Conservation (phyloP, 2,797 vertebrate genomes). For the Fratercula arctica region DNA sequence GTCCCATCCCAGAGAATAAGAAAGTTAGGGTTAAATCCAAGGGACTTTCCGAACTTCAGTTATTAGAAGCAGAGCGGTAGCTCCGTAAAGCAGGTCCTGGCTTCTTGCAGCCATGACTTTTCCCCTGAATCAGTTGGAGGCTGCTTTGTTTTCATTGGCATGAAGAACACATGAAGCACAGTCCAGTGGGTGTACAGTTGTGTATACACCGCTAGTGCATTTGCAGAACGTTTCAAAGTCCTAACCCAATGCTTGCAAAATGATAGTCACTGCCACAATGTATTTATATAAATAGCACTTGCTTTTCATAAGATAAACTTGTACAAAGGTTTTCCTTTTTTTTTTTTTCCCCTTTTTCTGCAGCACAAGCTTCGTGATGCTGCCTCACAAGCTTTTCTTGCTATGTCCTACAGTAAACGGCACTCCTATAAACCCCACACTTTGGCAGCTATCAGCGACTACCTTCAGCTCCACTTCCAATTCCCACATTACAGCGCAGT, state of each 20-base stretch:
- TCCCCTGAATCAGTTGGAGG: conserved; percentile 52
- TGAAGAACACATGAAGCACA: conserved; percentile 61
- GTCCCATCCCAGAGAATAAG: background rate
- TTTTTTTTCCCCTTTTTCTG: background rate
- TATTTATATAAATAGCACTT: conserved; percentile 49
- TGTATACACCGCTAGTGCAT: conserved; percentile 34
- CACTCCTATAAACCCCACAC: background rate
- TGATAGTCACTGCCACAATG: conserved; percentile 44
- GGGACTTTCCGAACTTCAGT: conserved; percentile 13
- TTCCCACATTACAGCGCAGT: background rate
- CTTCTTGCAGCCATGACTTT: conserved; percentile 52
- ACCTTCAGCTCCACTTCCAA: background rate
- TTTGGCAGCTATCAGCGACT: background rate
- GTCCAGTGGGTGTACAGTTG: conserved; percentile 40
- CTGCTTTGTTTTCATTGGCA: conserved; percentile 66
- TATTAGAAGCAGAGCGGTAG: conserved; percentile 55
- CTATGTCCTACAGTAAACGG: background rate
- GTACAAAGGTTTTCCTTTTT: background rate
- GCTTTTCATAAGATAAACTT: conserved; percentile 47
- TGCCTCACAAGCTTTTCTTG: background rate
- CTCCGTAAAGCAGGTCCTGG: conserved; percentile 37
- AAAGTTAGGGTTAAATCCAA: conserved; percentile 47
- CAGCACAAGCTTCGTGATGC: background rate
- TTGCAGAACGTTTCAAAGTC: conserved; percentile 69
- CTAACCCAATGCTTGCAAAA: conserved; percentile 31